A percentile compares a stretch with the other conserved stretches of the same genome.
Evolutionary conservation across 1,140 invertebrate genomes (phyloP).

Genomic region (Apocrypta bakeri): DNA sequence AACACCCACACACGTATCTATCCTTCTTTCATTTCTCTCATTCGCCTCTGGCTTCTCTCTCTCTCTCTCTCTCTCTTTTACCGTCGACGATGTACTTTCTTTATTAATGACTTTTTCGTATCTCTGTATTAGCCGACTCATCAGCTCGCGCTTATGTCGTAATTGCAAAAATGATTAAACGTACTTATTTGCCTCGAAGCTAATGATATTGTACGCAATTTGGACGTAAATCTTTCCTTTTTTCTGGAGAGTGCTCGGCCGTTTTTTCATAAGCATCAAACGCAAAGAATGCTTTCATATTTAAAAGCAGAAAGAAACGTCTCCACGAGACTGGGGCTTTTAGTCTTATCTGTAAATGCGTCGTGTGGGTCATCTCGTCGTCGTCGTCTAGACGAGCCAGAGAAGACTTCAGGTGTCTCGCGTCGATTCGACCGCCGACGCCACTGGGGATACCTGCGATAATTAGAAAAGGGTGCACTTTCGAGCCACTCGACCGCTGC

Average conservation of each 20-base stretch:
- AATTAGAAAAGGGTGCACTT: conserved; percentile 38
- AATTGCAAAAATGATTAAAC: conserved; percentile 20
- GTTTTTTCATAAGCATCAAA: not conserved
- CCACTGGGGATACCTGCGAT: conserved; percentile 22
- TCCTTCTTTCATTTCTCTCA: conserved; percentile 30
- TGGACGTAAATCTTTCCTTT: not conserved
- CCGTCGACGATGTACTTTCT: conserved; percentile 29
- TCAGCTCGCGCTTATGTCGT: not conserved
- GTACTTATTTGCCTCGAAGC: conserved; percentile 1
- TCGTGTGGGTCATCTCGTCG: conserved; percentile 28
- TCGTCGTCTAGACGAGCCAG: conserved; percentile 18
- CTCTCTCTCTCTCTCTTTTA: conserved; percentile 24
- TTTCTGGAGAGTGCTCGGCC: not conserved
- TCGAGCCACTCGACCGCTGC: not conserved
- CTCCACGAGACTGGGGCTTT: not conserved
- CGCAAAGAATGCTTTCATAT: conserved; percentile 32
- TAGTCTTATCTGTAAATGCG: conserved; percentile 30
- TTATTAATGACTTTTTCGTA: conserved; percentile 48
- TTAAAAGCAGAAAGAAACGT: not conserved
- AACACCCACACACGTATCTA: conserved; percentile 66
- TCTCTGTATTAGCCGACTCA: conserved; percentile 28
- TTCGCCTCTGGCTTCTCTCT: conserved; percentile 36
- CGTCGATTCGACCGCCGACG: not conserved
- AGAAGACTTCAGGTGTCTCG: not conserved
- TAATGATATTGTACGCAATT: not conserved